A percentile compares a stretch with the other conserved stretches of the same genome.
Evolutionary conservation across 2,797 vertebrate species (phyloP).

Genomic region (Champsocephalus gunnari): DNA sequence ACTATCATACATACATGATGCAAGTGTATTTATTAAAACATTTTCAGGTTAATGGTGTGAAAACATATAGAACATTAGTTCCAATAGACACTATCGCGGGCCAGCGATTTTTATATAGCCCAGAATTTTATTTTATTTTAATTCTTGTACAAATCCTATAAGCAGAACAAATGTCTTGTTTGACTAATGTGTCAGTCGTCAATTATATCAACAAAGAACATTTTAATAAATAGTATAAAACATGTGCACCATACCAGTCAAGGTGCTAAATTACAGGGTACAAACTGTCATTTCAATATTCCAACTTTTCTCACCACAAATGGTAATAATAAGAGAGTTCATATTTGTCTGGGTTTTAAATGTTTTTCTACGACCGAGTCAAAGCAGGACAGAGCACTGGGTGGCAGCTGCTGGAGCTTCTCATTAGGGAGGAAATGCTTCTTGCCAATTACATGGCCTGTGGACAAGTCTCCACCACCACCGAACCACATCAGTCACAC

Average conservation of each 20-base stretch:
- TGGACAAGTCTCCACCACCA: slow-evolving; percentile 48
- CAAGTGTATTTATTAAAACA: too few relatives aligned
- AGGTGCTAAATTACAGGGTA: background rate
- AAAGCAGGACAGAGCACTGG: background rate
- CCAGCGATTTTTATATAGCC: too few relatives aligned
- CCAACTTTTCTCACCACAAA: background rate
- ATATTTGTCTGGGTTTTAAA: background rate
- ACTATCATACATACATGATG: too few relatives aligned
- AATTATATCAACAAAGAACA: background rate
- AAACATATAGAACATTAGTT: too few relatives aligned
- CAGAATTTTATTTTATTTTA: too few relatives aligned
- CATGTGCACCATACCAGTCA: background rate
- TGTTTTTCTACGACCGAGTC: background rate
- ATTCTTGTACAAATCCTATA: background rate
- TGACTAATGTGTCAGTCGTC: too few relatives aligned
- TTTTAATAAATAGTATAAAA: background rate
- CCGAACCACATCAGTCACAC: slow-evolving; percentile 61
- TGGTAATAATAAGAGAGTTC: background rate
- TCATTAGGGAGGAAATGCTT: slow-evolving; percentile 61
- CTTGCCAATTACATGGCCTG: slow-evolving; percentile 48
- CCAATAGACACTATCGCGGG: too few relatives aligned
- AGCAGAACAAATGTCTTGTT: background rate
- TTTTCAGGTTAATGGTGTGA: too few relatives aligned
- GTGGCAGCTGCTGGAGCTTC: slow-evolving; percentile 38
- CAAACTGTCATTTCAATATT: background rate